Conservation (phyloP, 2,113 vertebrate genomes). For the Polyodon spathula region DNA sequence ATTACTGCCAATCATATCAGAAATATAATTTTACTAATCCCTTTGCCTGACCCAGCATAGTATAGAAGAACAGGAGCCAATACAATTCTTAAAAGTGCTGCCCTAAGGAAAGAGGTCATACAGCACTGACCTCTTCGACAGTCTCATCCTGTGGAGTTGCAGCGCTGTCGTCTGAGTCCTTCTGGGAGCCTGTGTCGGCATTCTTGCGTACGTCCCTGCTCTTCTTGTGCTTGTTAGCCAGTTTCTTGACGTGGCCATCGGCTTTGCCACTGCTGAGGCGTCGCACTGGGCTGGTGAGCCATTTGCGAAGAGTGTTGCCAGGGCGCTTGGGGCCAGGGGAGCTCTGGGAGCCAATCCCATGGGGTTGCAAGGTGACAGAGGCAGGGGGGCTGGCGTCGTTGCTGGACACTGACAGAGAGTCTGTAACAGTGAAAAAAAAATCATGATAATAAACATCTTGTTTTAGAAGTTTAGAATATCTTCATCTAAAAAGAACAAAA, state of each 20-base stretch:
- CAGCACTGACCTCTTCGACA: slow-evolving; percentile 74
- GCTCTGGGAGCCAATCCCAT: slow-evolving; percentile 80
- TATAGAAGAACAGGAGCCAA: too few species aligned
- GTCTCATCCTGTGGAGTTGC: slow-evolving; percentile 95
- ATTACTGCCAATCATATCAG: too few species aligned
- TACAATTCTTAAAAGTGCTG: too few species aligned
- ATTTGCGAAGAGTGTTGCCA: slow-evolving; percentile 91
- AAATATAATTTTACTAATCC: too few species aligned
- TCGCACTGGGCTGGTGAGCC: slow-evolving; percentile 94
- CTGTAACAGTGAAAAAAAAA: slow-evolving; percentile 39
- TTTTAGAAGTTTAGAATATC: too few species aligned
- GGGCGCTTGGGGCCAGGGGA: slow-evolving; percentile 94
- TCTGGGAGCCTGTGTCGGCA: slow-evolving; percentile 77
- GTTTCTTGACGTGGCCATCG: slow-evolving; percentile 89
- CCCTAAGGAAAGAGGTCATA: not conserved
- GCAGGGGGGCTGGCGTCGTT: slow-evolving; percentile 82
- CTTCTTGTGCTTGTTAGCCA: slow-evolving; percentile 95
- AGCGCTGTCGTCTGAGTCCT: slow-evolving; percentile 91
- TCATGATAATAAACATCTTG: not conserved
- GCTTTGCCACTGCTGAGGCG: slow-evolving; percentile 94
- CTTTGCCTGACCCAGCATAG: too few species aligned
- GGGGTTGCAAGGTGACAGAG: slow-evolving; percentile 86
- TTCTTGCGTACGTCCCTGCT: slow-evolving; percentile 88
- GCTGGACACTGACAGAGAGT: slow-evolving; percentile 88
- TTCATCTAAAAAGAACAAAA: too few species aligned